These are phyloP conservation scores for Heliconius congener DNA, from an alignment of 1,140 invertebrate species.

Conservation along the genomic window DNA sequence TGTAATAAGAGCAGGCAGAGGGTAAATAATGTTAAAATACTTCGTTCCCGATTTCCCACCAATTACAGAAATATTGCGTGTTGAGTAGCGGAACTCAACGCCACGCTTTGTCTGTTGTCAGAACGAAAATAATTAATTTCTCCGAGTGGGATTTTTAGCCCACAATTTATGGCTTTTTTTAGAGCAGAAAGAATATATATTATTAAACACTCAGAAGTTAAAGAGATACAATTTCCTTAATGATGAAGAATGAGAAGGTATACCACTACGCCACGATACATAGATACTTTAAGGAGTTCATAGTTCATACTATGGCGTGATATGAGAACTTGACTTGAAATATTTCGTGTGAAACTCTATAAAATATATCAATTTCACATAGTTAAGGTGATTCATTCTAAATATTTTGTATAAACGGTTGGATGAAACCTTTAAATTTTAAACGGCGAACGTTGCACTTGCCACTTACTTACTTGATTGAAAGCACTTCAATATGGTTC, in stretches of 20 bases:
- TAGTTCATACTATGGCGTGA: neutral
- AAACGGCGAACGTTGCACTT: neutral
- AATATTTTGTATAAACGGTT: neutral
- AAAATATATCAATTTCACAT: neutral
- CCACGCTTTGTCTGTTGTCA: too few species aligned
- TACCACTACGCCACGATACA: neutral
- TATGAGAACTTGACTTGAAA: neutral
- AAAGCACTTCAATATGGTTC: neutral
- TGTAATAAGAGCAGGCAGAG: too few species aligned
- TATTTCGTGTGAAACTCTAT: neutral
- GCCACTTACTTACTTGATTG: neutral
- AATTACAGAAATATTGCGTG: too few species aligned
- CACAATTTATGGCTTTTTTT: too few species aligned
- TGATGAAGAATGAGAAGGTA: neutral
- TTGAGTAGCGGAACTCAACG: too few species aligned
- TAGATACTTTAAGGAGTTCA: neutral
- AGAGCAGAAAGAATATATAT: too few species aligned
- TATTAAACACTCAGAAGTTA: too few species aligned
- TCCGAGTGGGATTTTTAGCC: too few species aligned
- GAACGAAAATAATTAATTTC: too few species aligned
- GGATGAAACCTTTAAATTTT: neutral
- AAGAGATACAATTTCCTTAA: neutral
- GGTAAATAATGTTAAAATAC: too few species aligned
- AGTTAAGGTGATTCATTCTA: neutral
- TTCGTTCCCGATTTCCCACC: too few species aligned